These are phyloP conservation scores for Listrodromus nycthemerus DNA, from an alignment of 2,888 invertebrate genomes.

Conservation along the genomic window DNA sequence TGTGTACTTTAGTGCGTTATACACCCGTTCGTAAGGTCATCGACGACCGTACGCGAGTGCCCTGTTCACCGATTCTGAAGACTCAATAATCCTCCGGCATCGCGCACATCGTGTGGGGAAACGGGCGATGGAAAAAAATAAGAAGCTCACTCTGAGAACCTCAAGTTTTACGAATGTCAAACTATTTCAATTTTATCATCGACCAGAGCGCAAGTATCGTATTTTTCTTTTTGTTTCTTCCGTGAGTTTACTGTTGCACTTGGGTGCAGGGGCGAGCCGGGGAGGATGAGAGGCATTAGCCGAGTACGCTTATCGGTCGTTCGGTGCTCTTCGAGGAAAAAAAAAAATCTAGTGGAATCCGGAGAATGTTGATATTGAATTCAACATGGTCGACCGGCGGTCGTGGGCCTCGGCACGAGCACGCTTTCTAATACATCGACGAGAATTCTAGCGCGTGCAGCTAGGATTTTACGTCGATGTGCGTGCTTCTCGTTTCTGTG, in stretches of 20 bases:
- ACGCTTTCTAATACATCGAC: conserved; percentile 54
- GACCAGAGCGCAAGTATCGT: conserved; percentile 19
- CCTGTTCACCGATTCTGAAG: conserved; percentile 11
- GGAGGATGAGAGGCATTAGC: conserved; percentile 25
- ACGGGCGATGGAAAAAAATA: not conserved
- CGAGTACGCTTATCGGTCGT: conserved; percentile 33
- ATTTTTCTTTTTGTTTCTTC: conserved; percentile 5
- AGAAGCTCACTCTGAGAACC: conserved; percentile 19
- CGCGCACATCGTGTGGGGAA: not conserved
- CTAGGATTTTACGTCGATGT: conserved; percentile 65
- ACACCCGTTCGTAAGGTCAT: conserved; percentile 6
- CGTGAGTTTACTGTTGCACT: conserved; percentile 20
- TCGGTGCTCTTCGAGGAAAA: conserved; percentile 61
- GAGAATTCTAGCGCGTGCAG: conserved; percentile 47
- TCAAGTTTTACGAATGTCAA: conserved; percentile 45
- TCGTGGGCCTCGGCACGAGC: conserved; percentile 58
- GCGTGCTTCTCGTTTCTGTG: conserved; percentile 48
- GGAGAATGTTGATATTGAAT: conserved; percentile 84
- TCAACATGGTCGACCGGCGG: conserved; percentile 82
- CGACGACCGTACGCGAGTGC: conserved; percentile 25
- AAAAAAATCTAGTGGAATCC: conserved; percentile 80
- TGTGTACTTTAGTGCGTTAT: conserved; percentile 24
- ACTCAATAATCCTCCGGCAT: conserved; percentile 23
- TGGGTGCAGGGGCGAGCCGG: not conserved
- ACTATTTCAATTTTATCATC: conserved; percentile 51